Conservation (phyloP, 2,113 vertebrate species). For the Tursiops truncatus region DNA sequence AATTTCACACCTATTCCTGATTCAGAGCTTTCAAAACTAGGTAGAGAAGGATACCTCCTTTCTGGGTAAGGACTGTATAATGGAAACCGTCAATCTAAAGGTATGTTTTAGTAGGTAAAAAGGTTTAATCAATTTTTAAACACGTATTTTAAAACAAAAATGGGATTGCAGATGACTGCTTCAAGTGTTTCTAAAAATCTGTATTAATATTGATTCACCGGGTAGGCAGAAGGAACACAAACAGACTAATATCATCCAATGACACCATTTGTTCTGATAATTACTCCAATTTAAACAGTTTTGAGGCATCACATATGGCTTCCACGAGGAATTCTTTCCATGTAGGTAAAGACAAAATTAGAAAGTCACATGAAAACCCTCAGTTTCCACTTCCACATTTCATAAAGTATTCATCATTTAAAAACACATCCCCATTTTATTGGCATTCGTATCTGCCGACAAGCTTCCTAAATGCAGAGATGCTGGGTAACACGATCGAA, state of each 20-base stretch:
- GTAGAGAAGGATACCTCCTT: neutral
- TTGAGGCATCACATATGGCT: conserved; percentile 75
- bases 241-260: conserved; percentile 80
- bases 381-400: conserved; percentile 78
- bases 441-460: conserved; percentile 73
- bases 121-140: conserved; percentile 11
- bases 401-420: conserved; percentile 80
- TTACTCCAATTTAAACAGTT: conserved; percentile 82
- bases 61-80: neutral
- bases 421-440: conserved; percentile 75
- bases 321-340: conserved; percentile 76
- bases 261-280: conserved; percentile 83
- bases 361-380: conserved; percentile 77
- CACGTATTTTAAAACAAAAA: conserved; percentile 41
- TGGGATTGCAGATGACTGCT: conserved; percentile 33
- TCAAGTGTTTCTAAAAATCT: conserved; percentile 67
- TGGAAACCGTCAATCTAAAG: neutral
- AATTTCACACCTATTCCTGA: neutral
- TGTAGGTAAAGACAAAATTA: conserved; percentile 77
- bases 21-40: neutral
- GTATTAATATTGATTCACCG: conserved; percentile 75
- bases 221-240: conserved; percentile 78
- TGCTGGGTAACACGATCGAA: conserved; percentile 79
- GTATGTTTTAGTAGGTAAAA: neutral
- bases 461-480: conserved; percentile 76